These are phyloP conservation scores for Trichonephila inaurata DNA, from an alignment of 1,140 invertebrate species.

Conservation along the genomic window DNA sequence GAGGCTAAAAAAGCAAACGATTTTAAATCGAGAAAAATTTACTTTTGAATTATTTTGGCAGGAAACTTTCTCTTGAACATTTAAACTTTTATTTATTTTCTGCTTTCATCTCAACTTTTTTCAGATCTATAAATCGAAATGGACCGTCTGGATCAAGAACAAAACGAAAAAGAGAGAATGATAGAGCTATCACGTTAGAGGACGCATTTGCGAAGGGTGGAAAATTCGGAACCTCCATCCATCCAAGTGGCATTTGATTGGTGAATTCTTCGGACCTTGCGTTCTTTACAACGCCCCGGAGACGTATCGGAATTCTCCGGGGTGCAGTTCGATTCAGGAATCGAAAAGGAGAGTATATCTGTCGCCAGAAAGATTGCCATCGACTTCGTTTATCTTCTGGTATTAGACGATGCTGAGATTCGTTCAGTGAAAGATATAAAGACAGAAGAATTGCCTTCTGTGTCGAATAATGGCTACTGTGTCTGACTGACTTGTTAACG, in stretches of 20 bases:
- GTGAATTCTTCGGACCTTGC: not conserved
- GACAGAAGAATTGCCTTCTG: too few species aligned
- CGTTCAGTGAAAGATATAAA: not conserved
- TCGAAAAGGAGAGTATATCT: constrained; percentile 15
- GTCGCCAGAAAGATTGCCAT: not conserved
- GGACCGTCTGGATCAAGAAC: not conserved
- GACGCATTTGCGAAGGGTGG: not conserved
- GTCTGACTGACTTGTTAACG: too few species aligned
- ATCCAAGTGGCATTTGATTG: constrained; percentile 4
- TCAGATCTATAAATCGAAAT: too few species aligned
- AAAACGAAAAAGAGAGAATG: not conserved
- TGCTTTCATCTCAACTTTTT: not conserved
- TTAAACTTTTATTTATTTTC: not conserved
- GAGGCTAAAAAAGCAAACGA: not conserved
- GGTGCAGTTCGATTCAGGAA: not conserved
- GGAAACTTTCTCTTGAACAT: not conserved
- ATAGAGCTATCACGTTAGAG: not conserved
- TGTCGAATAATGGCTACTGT: too few species aligned
- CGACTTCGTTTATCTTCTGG: not conserved
- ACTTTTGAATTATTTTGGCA: not conserved
- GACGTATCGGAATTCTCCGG: not conserved
- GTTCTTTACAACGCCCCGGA: constrained; percentile 2
- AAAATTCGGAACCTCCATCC: not conserved
- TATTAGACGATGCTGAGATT: not conserved
- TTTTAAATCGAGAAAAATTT: not conserved